These are phyloP conservation scores for Miltochrista miniata DNA, from an alignment of 2,888 invertebrate genomes.

Conservation along the genomic window DNA sequence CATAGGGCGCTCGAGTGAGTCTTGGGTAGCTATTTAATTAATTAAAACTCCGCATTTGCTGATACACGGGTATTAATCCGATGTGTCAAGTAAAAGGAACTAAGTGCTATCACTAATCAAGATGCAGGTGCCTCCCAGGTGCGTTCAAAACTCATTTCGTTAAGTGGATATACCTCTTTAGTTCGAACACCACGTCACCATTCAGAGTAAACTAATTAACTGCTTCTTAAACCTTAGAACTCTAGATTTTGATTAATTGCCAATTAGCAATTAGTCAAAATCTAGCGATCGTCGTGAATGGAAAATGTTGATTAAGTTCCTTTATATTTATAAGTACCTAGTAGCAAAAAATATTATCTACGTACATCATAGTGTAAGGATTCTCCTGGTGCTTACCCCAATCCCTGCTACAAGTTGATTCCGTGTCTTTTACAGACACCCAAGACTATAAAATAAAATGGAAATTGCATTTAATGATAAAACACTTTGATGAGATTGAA, in stretches of 20 bases:
- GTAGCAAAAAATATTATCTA: no score
- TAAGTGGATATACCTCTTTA: constrained; percentile 49
- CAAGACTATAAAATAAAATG: no score
- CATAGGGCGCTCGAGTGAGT: constrained; percentile 34
- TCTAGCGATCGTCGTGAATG: constrained; percentile 12
- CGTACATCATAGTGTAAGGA: no score
- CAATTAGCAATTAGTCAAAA: constrained; percentile 35
- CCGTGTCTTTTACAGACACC: no score
- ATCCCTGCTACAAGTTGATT: no score
- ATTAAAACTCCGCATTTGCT: constrained; percentile 68
- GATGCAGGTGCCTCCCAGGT: constrained; percentile 76
- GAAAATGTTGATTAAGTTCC: no score
- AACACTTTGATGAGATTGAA: no score
- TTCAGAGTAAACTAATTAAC: constrained; percentile 51
- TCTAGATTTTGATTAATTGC: constrained; percentile 38
- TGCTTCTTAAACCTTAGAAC: no score
- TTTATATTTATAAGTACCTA: no score
- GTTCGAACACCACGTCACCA: constrained; percentile 44
- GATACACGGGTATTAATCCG: constrained; percentile 67
- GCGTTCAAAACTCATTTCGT: constrained; percentile 59
- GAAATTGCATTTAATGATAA: no score
- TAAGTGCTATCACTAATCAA: constrained; percentile 76
- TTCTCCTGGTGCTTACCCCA: no score
- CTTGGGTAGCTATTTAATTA: constrained; percentile 62
- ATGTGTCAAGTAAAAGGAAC: constrained; percentile 59